These are phyloP conservation scores for Perca schrenkii DNA, from an alignment of 2,113 vertebrate genomes.

Conservation along the genomic window DNA sequence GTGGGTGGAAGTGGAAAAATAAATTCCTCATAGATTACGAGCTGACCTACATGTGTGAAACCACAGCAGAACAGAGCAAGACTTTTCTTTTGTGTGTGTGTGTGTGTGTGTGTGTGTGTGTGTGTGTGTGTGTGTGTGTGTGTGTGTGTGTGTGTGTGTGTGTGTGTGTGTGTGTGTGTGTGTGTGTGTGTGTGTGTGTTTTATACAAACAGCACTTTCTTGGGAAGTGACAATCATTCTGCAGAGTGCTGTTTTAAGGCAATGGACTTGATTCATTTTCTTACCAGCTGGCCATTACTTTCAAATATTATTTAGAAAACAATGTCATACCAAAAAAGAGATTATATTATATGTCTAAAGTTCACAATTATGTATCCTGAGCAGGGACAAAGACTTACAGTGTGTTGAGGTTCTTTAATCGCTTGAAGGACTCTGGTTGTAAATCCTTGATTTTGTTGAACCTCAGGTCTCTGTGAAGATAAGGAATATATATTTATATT, in stretches of 20 bases:
- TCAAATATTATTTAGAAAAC: constrained; percentile 3
- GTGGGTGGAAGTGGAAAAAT: constrained; percentile 63
- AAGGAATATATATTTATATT: neutral
- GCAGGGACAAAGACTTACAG: constrained; percentile 88
- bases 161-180: constrained; percentile 26
- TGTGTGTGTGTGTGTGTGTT: constrained; percentile 13
- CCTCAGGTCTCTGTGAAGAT: constrained; percentile 90
- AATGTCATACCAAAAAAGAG: neutral
- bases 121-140: constrained; percentile 18
- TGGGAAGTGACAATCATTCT: constrained; percentile 36
- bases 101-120: neutral
- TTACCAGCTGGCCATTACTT: neutral
- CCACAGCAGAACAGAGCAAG: constrained; percentile 30
- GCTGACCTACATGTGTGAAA: constrained; percentile 68
- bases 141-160: constrained; percentile 14
- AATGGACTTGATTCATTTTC: constrained; percentile 1
- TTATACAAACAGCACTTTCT: constrained; percentile 29
- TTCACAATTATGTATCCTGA: neutral
- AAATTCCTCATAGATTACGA: constrained; percentile 69
- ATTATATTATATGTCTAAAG: neutral
- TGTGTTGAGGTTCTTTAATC: constrained; percentile 95
- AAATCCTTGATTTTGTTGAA: constrained; percentile 99
- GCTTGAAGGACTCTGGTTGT: constrained; percentile 90
- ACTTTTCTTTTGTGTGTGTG: constrained; percentile 3
- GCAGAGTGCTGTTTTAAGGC: constrained; percentile 6